Evolutionary conservation across 2,113 vertebrate genomes (phyloP), one percentile per base, ranked within the genome.

Genomic region (Stomatorhinus ivindoensis): DNA sequence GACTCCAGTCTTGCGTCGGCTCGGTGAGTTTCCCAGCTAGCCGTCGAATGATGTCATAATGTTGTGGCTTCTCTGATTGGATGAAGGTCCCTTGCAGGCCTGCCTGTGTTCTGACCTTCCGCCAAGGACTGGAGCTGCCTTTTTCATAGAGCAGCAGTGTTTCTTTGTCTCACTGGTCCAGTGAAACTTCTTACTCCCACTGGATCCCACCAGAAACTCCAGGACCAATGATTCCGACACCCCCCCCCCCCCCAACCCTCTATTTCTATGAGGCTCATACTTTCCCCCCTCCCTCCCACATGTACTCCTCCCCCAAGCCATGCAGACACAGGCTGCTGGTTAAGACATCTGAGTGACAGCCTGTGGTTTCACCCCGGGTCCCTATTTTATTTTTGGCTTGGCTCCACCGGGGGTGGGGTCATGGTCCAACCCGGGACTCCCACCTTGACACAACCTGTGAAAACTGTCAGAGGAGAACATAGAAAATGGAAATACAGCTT

Each of bases 291-390:
- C 86, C 80, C 21, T 82, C 46, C n/a, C 85, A 13, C 42, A 10
- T 46, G 9, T 46, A 21, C 24, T 84, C 24, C 44, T 84, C 82
- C 39, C 82, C 39, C 39, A 19, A 42, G 82, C 39, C 82, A 84
- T 84, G 44, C 2, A 6, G 91, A 88, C 86, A 91, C 93, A 94
- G 92, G 92, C 92, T 92, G 92, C 91, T 91, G 87, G 91, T 94
- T 96, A 95, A 96, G 95, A 96, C 94, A 93, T 94, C 91, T 92
- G 93, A 95, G 94, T 95, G 94, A 94, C 94, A 93, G 92, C 90
- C 92, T 92, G 92, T 87, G 90, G 92, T 93, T 93, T 93, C 82
- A 84, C 50, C 91, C 15, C 47, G 50, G 31, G 4, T 46, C 73
- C 76, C 91, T 84, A 89, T 90, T 83, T 35, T 89, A 88, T 90